phyloP scores from a whole-genome alignment of 2,113 vertebrate genomes.

The Oenanthe oenanthe region DNA sequence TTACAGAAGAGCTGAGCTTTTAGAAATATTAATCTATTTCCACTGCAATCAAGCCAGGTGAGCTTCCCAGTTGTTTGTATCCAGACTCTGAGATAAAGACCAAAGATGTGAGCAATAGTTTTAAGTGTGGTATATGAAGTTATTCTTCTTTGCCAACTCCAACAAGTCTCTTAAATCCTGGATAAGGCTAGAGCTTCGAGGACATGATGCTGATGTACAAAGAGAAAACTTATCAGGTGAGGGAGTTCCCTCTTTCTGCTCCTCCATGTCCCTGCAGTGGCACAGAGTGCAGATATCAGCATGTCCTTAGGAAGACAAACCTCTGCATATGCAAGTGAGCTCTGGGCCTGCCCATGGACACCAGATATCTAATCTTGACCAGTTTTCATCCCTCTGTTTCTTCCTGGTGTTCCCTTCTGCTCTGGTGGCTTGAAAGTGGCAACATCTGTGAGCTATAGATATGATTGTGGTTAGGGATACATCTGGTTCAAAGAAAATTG shows the following conservation, averaged over 20 bases:
- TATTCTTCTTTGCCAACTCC: neutral
- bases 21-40: neutral
- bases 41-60: neutral
- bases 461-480: neutral
- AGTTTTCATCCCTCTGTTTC: neutral
- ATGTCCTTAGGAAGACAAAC: neutral
- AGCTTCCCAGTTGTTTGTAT: neutral
- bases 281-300: neutral
- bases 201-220: neutral
- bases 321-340: neutral
- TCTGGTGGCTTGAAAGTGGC: neutral
- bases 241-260: neutral
- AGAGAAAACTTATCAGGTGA: neutral
- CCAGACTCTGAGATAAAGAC: neutral
- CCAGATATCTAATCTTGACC: neutral
- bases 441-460: neutral
- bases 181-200: neutral
- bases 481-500: conserved; percentile 16
- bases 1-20: neutral
- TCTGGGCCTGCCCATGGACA: neutral
- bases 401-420: neutral
- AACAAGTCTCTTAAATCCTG: neutral
- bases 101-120: neutral
- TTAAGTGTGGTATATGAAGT: neutral
- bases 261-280: neutral